Evolutionary conservation across 2,797 vertebrate species (phyloP), one percentile per base, ranked within the genome.

Genomic region (Notoglanidium macrostoma): DNA sequence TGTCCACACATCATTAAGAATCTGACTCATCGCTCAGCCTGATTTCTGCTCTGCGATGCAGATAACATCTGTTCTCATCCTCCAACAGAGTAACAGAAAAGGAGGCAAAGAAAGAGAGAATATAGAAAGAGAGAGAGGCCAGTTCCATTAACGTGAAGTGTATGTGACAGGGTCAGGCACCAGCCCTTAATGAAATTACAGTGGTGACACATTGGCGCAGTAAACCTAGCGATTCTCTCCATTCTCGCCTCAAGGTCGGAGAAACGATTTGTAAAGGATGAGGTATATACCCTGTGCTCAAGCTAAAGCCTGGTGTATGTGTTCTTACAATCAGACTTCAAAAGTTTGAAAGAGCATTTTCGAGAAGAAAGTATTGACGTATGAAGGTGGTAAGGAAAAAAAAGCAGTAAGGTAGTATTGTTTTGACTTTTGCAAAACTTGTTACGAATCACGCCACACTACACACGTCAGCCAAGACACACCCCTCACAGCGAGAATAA

Each of bases 1-100:
- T 35, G 21, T 79, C 86, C 81, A 77, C 79, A 80, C 84, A 79
- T 80, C 87, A 88, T 88, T 86, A 83, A 74, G 2, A 73, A 72
- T 73, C 54, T 86, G 85, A 86, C 65, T 78, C 85, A 86, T 76
- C 73, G 44, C 79, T 86, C 80, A 61, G 61, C 14, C 81, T 68
- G 57, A 80, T 59, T 80, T 80, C 57, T 80, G 78, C 74, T 57
- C 40, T 86, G 79, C 3, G 14, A 51, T 70, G 51, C 73, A 79
- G 68, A 90, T 59, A 86, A 55, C 51, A 79, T 51, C 49, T 82
- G 35, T 70, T 86, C 80, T 61, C 57, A 85, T 77, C 49, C 49
- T 83, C 70, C 5, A n/a, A 29, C 49, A 65, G 44, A 77, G 14
- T 21, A 61, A 23, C 21, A 61, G 72, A 72, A 54, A 65, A 9